Conservation (phyloP, 2,888 invertebrate species). For the Diarsia mendica region DNA sequence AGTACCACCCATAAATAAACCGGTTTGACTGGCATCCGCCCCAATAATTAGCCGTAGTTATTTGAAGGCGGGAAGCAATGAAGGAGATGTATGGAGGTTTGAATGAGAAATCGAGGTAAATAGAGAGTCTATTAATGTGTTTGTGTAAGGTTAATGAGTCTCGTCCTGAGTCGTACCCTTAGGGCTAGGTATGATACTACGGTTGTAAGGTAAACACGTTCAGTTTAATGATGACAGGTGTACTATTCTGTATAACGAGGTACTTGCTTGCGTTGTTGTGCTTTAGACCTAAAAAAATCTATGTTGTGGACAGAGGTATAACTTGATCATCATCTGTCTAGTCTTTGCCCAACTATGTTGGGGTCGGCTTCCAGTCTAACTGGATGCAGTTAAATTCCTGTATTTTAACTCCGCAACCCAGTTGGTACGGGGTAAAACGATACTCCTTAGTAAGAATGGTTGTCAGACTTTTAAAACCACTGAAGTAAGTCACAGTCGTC, state of each 20-base stretch:
- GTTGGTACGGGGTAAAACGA: too few species aligned
- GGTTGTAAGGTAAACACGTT: constrained; percentile 9
- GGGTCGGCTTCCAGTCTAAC: too few species aligned
- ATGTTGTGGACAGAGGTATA: too few species aligned
- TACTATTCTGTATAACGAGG: neutral
- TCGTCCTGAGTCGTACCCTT: neutral
- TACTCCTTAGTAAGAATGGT: too few species aligned
- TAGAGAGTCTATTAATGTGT: constrained; percentile 44
- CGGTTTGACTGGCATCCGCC: constrained; percentile 57
- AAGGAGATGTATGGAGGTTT: constrained; percentile 54
- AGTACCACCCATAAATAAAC: constrained; percentile 59
- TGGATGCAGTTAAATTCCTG: too few species aligned
- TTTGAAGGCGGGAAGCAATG: constrained; percentile 59
- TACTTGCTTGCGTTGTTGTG: too few species aligned
- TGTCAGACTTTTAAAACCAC: too few species aligned
- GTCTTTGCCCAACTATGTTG: too few species aligned
- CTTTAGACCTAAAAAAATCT: too few species aligned
- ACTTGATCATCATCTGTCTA: too few species aligned
- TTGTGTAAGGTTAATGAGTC: constrained; percentile 39
- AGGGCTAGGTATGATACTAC: neutral
- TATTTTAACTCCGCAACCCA: too few species aligned
- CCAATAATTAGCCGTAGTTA: constrained; percentile 62
- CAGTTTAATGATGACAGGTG: neutral
- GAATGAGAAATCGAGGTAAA: constrained; percentile 58
- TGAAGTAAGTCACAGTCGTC: too few species aligned